Percentiles rank a stretch among this genome's conserved stretches.
phyloP scores from a whole-genome alignment of 2,888 invertebrate species.

The Clanis bilineata region DNA sequence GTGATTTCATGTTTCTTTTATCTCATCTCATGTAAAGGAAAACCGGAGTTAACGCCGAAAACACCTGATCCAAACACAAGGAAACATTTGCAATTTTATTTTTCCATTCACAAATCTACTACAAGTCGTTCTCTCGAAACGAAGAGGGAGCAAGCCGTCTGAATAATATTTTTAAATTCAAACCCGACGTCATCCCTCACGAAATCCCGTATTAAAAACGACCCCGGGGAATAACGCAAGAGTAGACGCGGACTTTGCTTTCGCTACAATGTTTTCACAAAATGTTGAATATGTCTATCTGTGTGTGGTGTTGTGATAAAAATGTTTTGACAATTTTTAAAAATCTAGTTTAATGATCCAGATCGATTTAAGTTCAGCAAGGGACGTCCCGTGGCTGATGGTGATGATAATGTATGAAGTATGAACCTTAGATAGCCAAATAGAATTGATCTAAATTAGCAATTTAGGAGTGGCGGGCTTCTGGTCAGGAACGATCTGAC shows the following conservation, averaged over 20 bases:
- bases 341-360: too few relatives aligned
- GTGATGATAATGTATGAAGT: too few relatives aligned
- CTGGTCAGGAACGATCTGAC: too few relatives aligned
- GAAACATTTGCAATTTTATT: background rate
- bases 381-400: too few relatives aligned
- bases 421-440: too few relatives aligned
- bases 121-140: background rate
- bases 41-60: background rate
- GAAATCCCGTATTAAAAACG: conserved; percentile 3
- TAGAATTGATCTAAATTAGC: too few relatives aligned
- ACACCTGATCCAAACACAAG: background rate
- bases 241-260: background rate
- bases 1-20: too few relatives aligned
- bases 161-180: conserved; percentile 12
- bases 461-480: too few relatives aligned
- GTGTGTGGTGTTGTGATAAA: too few relatives aligned
- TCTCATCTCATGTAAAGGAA: background rate
- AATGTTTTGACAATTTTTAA: too few relatives aligned
- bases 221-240: background rate
- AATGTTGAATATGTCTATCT: background rate
- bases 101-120: background rate
- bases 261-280: background rate
- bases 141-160: background rate
- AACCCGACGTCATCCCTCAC: background rate
- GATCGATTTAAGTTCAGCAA: too few relatives aligned